phyloP scores from a whole-genome alignment of 2,113 vertebrate species.

The Chascanopsetta lugubris region DNA sequence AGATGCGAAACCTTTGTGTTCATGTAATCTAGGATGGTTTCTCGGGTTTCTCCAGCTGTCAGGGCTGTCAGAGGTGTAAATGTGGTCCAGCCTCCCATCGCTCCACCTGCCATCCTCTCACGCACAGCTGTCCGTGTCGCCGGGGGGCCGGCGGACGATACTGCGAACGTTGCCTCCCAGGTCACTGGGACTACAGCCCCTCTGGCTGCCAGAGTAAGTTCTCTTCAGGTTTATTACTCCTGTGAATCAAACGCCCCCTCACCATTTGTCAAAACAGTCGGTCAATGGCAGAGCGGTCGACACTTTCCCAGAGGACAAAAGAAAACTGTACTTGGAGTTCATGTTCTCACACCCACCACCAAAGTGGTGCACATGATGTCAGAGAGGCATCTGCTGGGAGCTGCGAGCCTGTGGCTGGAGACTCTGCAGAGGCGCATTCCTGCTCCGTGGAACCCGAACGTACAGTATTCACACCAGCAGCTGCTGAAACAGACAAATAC shows the following conservation, averaged over 20 bases:
- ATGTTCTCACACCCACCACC: slow-evolving; percentile 59
- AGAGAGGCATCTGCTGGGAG: slow-evolving; percentile 41
- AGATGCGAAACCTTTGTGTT: slow-evolving; percentile 33
- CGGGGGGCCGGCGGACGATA: slow-evolving; percentile 81
- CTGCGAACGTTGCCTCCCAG: slow-evolving; percentile 83
- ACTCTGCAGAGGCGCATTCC: slow-evolving; percentile 51
- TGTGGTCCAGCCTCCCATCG: slow-evolving; percentile 79
- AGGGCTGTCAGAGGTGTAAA: slow-evolving; percentile 82
- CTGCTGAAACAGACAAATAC: slow-evolving; percentile 47
- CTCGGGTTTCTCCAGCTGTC: slow-evolving; percentile 83
- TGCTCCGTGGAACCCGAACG: slow-evolving; percentile 37
- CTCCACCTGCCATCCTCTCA: slow-evolving; percentile 81
- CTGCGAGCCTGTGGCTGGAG: slow-evolving; percentile 31
- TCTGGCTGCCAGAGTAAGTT: slow-evolving; percentile 84
- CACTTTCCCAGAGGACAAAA: slow-evolving; percentile 26
- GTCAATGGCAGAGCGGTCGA: no score
- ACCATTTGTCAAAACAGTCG: slow-evolving; percentile 24
- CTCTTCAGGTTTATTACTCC: background rate
- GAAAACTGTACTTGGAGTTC: background rate
- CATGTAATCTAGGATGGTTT: slow-evolving; percentile 77
- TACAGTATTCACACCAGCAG: slow-evolving; percentile 31
- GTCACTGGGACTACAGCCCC: slow-evolving; percentile 82
- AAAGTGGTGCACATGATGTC: slow-evolving; percentile 42
- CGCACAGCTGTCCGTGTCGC: slow-evolving; percentile 81
- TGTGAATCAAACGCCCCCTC: background rate